Conservation (phyloP, 1,140 invertebrate species). For the Thaumetopoea pityocampa region DNA sequence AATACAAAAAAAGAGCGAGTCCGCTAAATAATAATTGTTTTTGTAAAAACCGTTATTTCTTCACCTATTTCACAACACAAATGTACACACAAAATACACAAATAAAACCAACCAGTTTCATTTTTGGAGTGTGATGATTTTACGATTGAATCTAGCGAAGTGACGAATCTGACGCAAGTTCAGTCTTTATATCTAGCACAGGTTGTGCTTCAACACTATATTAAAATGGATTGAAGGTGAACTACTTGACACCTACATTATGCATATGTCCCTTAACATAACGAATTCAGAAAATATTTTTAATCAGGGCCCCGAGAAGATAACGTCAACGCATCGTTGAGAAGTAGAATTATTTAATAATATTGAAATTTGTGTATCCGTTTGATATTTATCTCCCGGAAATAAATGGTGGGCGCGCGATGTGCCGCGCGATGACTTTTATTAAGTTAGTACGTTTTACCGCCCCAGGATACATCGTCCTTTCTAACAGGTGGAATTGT, state of each 20-base stretch:
- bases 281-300: constrained; percentile 1
- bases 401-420: too few relatives aligned
- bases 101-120: constrained; percentile 45
- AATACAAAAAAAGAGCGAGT: background rate
- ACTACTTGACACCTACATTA: constrained; percentile 19
- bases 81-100: constrained; percentile 11
- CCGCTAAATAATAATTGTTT: background rate
- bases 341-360: too few relatives aligned
- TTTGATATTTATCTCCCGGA: too few relatives aligned
- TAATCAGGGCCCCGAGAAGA: too few relatives aligned
- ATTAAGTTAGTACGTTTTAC: too few relatives aligned
- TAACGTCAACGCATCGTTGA: too few relatives aligned
- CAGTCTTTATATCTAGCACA: constrained; percentile 34
- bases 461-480: too few relatives aligned
- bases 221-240: constrained; percentile 29
- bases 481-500: too few relatives aligned
- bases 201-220: constrained; percentile 24
- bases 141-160: constrained; percentile 9
- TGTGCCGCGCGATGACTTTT: too few relatives aligned
- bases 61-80: constrained; percentile 8
- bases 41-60: background rate
- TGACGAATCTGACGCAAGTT: constrained; percentile 15
- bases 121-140: constrained; percentile 29
- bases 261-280: constrained; percentile 8
- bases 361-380: too few relatives aligned